Percentiles rank a stretch among this genome's conserved stretches.
Conservation (phyloP, 1,140 invertebrate genomes). For the Oryctes rhinoceros region DNA sequence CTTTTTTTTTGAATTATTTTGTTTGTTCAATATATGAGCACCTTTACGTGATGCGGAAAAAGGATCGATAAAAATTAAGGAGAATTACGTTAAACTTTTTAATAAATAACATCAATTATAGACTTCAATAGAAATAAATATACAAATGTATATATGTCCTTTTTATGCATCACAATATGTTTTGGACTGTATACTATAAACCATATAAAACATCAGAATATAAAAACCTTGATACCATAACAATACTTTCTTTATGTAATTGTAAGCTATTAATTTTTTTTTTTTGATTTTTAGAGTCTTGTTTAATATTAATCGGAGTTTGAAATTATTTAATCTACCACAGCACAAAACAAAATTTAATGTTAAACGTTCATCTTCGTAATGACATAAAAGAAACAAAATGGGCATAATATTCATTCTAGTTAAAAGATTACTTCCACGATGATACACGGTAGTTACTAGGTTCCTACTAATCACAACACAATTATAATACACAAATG, state of each 20-base stretch:
- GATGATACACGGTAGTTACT: background rate
- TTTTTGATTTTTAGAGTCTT: conserved; percentile 20
- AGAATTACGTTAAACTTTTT: conserved; percentile 10
- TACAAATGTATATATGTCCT: conserved; percentile 26
- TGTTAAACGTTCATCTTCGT: background rate
- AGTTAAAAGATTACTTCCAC: background rate
- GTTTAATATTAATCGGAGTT: conserved; percentile 11
- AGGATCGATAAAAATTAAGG: conserved; percentile 3
- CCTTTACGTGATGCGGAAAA: conserved; percentile 21
- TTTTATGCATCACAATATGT: conserved; percentile 33
- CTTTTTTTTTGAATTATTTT: no score
- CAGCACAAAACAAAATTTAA: conserved; percentile 9
- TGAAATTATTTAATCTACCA: conserved; percentile 26
- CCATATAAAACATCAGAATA: conserved; percentile 36
- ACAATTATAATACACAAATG: conserved; percentile 35
- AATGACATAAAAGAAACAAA: background rate
- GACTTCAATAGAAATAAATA: conserved; percentile 5
- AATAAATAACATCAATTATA: conserved; percentile 23
- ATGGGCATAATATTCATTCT: background rate
- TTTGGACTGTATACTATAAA: conserved; percentile 34
- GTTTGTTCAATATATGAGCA: background rate
- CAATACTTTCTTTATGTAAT: conserved; percentile 16
- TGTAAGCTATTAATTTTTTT: background rate
- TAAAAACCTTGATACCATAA: conserved; percentile 30
- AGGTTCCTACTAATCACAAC: conserved; percentile 29